phyloP scores from a whole-genome alignment of 2,797 vertebrate species.

The Tragelaphus oryx region DNA sequence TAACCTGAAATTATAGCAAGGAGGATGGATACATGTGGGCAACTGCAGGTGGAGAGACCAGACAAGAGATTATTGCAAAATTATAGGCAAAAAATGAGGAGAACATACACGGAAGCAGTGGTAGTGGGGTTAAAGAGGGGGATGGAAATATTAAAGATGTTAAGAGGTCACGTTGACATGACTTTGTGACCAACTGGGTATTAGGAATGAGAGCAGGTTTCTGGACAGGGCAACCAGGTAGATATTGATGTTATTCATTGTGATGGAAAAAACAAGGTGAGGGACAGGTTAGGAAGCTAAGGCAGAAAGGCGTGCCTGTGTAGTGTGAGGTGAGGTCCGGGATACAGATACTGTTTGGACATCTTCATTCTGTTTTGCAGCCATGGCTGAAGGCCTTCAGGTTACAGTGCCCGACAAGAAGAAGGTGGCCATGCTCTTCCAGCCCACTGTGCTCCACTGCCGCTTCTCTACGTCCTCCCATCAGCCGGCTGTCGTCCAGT shows the following conservation, averaged over 20 bases:
- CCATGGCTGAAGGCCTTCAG: constrained; percentile 84
- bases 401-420: constrained; percentile 91
- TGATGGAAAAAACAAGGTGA: not conserved
- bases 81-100: not conserved
- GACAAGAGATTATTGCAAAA: not conserved
- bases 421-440: constrained; percentile 94
- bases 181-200: not conserved
- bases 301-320: not conserved
- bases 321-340: not conserved
- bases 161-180: not conserved
- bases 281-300: no score
- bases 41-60: not conserved
- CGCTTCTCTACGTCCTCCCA: constrained; percentile 92
- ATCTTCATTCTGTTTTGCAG: constrained; percentile 76
- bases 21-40: not conserved
- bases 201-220: not conserved
- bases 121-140: not conserved
- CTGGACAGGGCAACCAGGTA: not conserved
- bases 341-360: rapidly evolving
- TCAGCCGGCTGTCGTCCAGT: constrained; percentile 92
- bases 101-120: not conserved
- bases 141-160: not conserved
- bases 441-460: constrained; percentile 92
- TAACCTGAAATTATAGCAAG: not conserved
- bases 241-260: not conserved